A percentile compares a stretch with the other conserved stretches of the same genome.
Conservation (phyloP, 1,140 invertebrate genomes). For the Papilio aristodemus region DNA sequence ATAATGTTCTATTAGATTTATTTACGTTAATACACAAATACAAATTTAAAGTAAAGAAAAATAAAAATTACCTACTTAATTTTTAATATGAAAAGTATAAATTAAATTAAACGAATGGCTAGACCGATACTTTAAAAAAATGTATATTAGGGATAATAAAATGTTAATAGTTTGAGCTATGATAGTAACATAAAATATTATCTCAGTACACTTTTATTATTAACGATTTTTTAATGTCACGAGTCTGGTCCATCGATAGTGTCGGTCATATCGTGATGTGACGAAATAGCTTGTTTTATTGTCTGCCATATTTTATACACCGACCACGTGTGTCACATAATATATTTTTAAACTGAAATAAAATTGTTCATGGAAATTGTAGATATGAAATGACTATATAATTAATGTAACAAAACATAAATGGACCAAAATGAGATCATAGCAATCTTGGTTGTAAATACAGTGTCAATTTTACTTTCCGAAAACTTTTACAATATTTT, state of each 20-base stretch:
- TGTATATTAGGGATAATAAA: background rate
- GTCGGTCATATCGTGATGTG: background rate
- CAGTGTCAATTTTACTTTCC: background rate
- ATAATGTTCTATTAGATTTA: background rate
- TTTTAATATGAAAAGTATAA: background rate
- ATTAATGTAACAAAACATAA: too few relatives aligned
- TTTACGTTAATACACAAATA: background rate
- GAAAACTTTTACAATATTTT: background rate
- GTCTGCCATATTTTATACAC: background rate
- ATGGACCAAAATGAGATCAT: too few relatives aligned
- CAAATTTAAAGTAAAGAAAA: too few relatives aligned
- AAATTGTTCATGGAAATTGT: too few relatives aligned
- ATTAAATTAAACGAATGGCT: background rate
- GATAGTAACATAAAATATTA: background rate
- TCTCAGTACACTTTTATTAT: background rate
- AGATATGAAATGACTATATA: too few relatives aligned
- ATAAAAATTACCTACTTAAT: too few relatives aligned
- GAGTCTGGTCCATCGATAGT: background rate
- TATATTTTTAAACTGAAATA: too few relatives aligned
- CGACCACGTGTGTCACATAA: background rate
- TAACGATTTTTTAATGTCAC: conserved; percentile 3
- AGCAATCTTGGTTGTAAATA: too few relatives aligned
- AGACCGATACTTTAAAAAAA: background rate
- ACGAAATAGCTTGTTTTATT: background rate
- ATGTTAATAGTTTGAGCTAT: background rate